Conservation (phyloP, 2,888 invertebrate species). For the Aromia moschata region DNA sequence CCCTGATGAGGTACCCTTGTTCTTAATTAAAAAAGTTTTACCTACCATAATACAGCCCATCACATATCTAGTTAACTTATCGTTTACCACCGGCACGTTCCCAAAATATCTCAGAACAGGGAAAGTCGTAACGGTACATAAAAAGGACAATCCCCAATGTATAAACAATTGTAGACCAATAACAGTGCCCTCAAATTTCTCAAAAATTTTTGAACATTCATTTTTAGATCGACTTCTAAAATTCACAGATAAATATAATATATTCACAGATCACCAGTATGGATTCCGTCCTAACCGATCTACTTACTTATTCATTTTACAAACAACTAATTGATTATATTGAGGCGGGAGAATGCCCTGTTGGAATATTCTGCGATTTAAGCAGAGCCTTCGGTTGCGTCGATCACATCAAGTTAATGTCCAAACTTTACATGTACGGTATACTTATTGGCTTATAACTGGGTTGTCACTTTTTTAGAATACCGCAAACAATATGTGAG, state of each 20-base stretch:
- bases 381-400: conserved; percentile 24
- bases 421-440: too few species aligned
- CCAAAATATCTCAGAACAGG: conserved; percentile 18
- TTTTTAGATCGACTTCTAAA: conserved; percentile 9
- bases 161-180: conserved; percentile 26
- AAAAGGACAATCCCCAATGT: conserved; percentile 7
- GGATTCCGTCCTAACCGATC: conserved; percentile 19
- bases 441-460: too few species aligned
- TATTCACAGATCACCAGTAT: conserved; percentile 12
- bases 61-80: conserved; percentile 17
- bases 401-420: conserved; percentile 9
- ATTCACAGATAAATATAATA: conserved; percentile 9
- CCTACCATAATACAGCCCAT: conserved; percentile 2
- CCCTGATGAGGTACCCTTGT: conserved; percentile 1
- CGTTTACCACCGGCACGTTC: conserved; percentile 16
- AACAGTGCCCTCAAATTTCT: conserved; percentile 16
- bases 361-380: too few species aligned
- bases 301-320: conserved; percentile 9
- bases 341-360: conserved; percentile 25
- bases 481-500: too few species aligned
- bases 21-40: conserved; percentile 5
- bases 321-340: conserved; percentile 8
- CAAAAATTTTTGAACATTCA: conserved; percentile 24
- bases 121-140: conserved; percentile 20
- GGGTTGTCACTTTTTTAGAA: too few species aligned